Conservation (phyloP, 2,888 invertebrate genomes). For the Anaspis maculata region DNA sequence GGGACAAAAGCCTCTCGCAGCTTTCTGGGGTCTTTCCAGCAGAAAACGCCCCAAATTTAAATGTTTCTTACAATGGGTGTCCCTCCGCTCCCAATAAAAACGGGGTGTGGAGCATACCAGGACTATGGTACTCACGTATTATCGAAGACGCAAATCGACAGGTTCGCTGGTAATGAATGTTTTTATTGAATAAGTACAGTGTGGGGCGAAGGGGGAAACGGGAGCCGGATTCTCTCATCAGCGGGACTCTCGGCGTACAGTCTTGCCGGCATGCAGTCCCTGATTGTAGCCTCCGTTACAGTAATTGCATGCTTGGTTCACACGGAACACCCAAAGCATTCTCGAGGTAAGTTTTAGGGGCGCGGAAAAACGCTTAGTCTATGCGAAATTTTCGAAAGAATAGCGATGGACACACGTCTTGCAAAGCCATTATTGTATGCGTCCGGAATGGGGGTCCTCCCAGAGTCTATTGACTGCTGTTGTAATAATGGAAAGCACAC, state of each 20-base stretch:
- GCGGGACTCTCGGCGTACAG: no score
- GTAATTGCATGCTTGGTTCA: slow-evolving; percentile 40
- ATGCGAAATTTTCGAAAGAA: slow-evolving; percentile 17
- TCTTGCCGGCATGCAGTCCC: slow-evolving; percentile 25
- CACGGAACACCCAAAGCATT: slow-evolving; percentile 32
- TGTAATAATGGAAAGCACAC: slow-evolving; percentile 10
- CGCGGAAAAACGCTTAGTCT: slow-evolving; percentile 34
- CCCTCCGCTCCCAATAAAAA: slow-evolving; percentile 29
- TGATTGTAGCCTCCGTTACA: slow-evolving; percentile 40
- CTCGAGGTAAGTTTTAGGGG: slow-evolving; percentile 32
- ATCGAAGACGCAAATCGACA: slow-evolving; percentile 29
- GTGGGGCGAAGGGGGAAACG: no score
- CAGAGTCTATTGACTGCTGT: slow-evolving; percentile 4
- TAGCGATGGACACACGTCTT: slow-evolving; percentile 14
- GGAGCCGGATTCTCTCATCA: slow-evolving; percentile 31
- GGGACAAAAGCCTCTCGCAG: slow-evolving; percentile 18
- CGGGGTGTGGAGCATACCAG: slow-evolving; percentile 30
- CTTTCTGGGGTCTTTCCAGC: no score
- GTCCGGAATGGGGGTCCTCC: slow-evolving; percentile 6
- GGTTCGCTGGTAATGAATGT: slow-evolving; percentile 18
- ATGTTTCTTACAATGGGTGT: slow-evolving; percentile 36
- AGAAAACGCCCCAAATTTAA: slow-evolving; percentile 20
- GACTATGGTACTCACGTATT: no score
- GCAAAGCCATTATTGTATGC: slow-evolving; percentile 6
- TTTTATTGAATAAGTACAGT: no score